phyloP scores from a whole-genome alignment of 2,113 vertebrate genomes.

The Phalacrocorax pelagicus region DNA sequence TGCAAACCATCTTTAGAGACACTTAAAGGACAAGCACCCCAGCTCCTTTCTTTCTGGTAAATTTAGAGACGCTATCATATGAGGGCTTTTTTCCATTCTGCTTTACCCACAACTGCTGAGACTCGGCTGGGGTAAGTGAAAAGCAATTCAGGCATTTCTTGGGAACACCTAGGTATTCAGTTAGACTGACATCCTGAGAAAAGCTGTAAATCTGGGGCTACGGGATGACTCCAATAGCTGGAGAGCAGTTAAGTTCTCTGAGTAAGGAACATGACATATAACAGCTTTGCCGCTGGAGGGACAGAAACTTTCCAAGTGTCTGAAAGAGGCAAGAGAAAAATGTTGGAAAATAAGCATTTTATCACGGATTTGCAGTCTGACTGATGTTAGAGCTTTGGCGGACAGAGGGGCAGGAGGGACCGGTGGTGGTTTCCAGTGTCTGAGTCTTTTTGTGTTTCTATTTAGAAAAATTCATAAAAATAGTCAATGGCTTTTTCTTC shows the following conservation, averaged over 20 bases:
- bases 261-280: not conserved
- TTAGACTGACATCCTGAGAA: not conserved
- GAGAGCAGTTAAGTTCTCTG: not conserved
- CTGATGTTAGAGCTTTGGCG: not conserved
- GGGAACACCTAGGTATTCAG: not conserved
- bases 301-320: constrained; percentile 1
- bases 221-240: not conserved
- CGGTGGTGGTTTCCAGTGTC: not conserved
- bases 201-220: not conserved
- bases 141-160: not conserved
- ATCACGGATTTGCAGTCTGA: not conserved
- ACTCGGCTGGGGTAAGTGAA: constrained; percentile 77
- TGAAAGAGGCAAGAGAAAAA: constrained; percentile 1
- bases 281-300: constrained; percentile 23
- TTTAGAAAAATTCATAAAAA: not conserved
- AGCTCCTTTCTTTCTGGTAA: constrained; percentile 86
- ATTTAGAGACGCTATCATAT: constrained; percentile 79
- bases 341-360: not conserved
- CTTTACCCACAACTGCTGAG: constrained; percentile 62
- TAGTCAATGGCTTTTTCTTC: not conserved
- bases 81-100: constrained; percentile 65
- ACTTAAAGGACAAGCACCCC: constrained; percentile 81
- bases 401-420: not conserved
- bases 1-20: constrained; percentile 91
- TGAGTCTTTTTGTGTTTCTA: not conserved